phyloP scores from a whole-genome alignment of 2,797 vertebrate genomes.

The Tarsius wallacei region DNA sequence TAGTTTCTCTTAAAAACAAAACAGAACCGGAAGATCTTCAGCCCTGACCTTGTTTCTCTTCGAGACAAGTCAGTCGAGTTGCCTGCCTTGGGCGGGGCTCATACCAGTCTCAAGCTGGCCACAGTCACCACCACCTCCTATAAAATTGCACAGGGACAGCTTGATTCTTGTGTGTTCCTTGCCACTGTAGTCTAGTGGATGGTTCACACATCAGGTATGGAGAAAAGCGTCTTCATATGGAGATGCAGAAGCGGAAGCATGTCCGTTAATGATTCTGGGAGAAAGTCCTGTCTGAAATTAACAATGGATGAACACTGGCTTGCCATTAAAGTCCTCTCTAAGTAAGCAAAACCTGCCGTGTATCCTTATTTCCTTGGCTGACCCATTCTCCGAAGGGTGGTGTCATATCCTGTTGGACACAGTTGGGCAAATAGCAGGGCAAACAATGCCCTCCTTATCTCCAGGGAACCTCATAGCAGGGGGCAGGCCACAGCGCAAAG shows the following conservation, averaged over 20 bases:
- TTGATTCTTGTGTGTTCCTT: not conserved
- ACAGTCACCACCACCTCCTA: not conserved
- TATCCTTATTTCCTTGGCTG: constrained; percentile 37
- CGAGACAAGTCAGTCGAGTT: not conserved
- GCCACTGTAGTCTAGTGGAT: not conserved
- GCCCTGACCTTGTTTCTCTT: not conserved
- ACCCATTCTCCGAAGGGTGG: constrained; percentile 47
- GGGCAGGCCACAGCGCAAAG: constrained; percentile 12
- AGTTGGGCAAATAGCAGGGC: not conserved
- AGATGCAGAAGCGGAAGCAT: not conserved
- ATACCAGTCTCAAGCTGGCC: not conserved
- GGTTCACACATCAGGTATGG: not conserved
- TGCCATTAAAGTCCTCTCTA: not conserved
- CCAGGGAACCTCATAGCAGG: not conserved
- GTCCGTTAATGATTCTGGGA: not conserved
- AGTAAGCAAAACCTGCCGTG: not conserved
- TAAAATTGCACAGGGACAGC: not conserved
- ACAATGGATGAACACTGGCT: not conserved
- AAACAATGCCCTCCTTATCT: constrained; percentile 56
- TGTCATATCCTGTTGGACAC: constrained; percentile 60
- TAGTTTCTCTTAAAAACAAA: constrained; percentile 19
- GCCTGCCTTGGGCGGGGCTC: not conserved
- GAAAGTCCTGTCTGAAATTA: not conserved
- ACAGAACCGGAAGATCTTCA: not conserved
- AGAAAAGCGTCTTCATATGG: not conserved